Conservation (phyloP, 2,888 invertebrate genomes). For the Aporophyla nigra region DNA sequence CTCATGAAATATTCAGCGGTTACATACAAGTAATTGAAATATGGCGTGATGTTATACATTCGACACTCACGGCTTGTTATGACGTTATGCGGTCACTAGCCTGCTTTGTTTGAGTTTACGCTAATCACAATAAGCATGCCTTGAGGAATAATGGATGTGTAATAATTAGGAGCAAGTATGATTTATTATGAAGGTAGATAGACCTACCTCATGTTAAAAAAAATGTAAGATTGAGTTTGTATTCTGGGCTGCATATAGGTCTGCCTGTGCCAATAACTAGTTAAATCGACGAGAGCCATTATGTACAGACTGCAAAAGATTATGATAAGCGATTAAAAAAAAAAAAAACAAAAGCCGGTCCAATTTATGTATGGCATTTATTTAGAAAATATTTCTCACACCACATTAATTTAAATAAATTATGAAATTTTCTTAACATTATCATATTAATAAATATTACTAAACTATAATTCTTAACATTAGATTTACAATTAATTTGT, state of each 20-base stretch:
- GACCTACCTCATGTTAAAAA: not conserved
- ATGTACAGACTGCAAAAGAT: not conserved
- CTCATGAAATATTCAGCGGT: slow-evolving; percentile 55
- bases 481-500: not conserved
- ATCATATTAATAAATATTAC: slow-evolving; percentile 1
- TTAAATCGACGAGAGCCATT: not conserved
- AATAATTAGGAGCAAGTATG: slow-evolving; percentile 11
- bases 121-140: slow-evolving; percentile 31
- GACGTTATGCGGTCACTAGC: slow-evolving; percentile 52
- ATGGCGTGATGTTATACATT: slow-evolving; percentile 60
- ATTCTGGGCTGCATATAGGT: not conserved
- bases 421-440: slow-evolving; percentile 20
- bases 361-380: slow-evolving; percentile 21
- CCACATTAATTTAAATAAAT: slow-evolving; percentile 15
- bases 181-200: too few species aligned
- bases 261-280: not conserved
- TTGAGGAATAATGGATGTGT: slow-evolving; percentile 17
- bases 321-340: not conserved
- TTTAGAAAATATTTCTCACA: slow-evolving; percentile 30
- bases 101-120: slow-evolving; percentile 51
- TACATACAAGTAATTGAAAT: slow-evolving; percentile 56
- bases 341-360: not conserved
- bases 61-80: slow-evolving; percentile 47
- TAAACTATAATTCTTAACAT: slow-evolving; percentile 13
- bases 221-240: too few species aligned